Evolutionary conservation across 1,140 invertebrate genomes (phyloP), one percentile per base, ranked within the genome.

Genomic region (Achroia grisella): DNA sequence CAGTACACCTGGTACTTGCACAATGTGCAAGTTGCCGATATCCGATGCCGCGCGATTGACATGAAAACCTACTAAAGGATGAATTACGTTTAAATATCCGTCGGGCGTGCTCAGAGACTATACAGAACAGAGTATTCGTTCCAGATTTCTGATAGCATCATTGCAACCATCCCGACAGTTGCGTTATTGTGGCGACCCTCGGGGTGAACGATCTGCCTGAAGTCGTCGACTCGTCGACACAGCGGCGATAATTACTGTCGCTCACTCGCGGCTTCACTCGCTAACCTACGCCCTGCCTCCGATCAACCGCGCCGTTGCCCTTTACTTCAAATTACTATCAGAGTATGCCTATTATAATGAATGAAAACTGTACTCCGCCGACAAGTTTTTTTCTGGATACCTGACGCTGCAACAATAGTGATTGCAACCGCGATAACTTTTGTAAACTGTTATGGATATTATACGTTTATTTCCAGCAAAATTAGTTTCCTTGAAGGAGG

Each of bases 161-260:
- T 51, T 46, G 62, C 61, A 31, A 10, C 30, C 46, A 55, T 62
- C 59, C 58, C 53, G 62, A 64, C 63, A 33, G 65, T 65, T 69
- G 73, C 61, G 66, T 77, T 23, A 70, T 62, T 72, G 59, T 65
- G 60, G 12, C 67, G 66, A 62, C 56, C 67, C 68, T 60, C 66
- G 70, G 75, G 75, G 75, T 79, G 71, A 79, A 79, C 62, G 75
- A 54, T 74, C 72, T 62, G 61, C 50, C 56, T 52, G 17, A 23
- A 23, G 17, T 23, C 17, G 17, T 23, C 17, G 71, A 79, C 72
- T 79, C 72, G 72, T 61, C 72, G 75, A 76, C 75, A 73, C 65
- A 48, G 17, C 52, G 51, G 57, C 62, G 71, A 76, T 80, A 80
- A 80, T 80, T 80, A 77, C 71, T 71, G 69, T 72, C 75, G 65